Percentiles rank a stretch among this genome's conserved stretches.
Evolutionary conservation across 1,140 invertebrate species (phyloP).

Genomic region (Brachionus asplanchnoidis): DNA sequence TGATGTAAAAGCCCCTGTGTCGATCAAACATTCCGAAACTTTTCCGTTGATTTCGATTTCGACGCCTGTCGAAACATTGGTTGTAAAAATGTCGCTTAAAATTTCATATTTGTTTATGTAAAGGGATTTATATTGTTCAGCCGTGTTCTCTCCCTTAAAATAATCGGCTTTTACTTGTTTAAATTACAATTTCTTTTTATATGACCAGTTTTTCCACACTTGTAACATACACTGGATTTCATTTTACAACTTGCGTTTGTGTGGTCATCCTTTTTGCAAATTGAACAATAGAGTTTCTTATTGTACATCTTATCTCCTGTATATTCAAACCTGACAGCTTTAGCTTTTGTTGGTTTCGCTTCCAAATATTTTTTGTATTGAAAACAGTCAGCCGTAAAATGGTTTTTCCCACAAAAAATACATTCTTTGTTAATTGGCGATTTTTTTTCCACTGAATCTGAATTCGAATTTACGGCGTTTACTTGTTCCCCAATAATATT

Average conservation of each 20-base stretch:
- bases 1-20: not conserved
- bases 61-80: not conserved
- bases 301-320: not conserved
- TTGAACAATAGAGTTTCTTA: not conserved
- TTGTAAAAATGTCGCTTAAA: not conserved
- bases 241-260: not conserved
- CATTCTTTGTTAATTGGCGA: not conserved
- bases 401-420: not conserved
- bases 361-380: not conserved
- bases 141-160: not conserved
- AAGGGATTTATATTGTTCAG: not conserved
- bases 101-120: not conserved
- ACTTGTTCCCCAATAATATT: not conserved
- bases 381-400: not conserved
- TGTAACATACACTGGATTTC: not conserved
- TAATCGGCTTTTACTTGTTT: not conserved
- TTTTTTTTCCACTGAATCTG: not conserved
- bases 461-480: not conserved
- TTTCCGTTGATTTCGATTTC: not conserved
- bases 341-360: no score
- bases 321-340: not conserved
- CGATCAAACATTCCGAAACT: not conserved
- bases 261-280: not conserved
- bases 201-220: not conserved
- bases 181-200: not conserved